Base-by-base conservation (phyloP, 1,140 invertebrate species). In the Drosophila kohkoa region DNA sequence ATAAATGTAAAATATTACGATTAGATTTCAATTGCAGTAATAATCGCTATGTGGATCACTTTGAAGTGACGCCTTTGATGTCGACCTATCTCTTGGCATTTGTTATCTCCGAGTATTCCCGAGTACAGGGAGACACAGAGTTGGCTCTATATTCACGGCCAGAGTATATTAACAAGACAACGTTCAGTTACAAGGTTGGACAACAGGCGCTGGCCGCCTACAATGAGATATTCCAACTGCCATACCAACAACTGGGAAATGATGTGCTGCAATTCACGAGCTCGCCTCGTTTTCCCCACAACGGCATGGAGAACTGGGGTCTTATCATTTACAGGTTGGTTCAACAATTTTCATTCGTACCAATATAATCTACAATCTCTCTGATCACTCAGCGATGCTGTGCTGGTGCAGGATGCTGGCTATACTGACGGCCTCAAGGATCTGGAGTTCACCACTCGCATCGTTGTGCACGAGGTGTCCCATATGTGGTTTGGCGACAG, bases 281-380 rank as follows among this genome's bases (percentile, higher is more conserved):
- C 1, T 94, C 97, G 1, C 96, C 96, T 0, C 95, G 96, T 79
- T 97, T 97, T 79, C 94, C 94, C 1, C 94, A 95, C 60, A 96
- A 96, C 8, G 96, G 96, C 43, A 97, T 97, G 96, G 96, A 97
- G 83, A 97, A 97, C 92, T 97, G 96, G 96, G 96, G 96, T 10
- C 92, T 97, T 1, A 94, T 97, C 46, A 95, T 95, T 1, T 97
- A 95, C 60, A 90, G 75, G 88, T 90, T 13, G 28, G 65, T n/a
- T 0, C 11, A 3, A 45, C 11, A 20, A 15, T 43, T 5, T 11
- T 16, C n/a, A 13, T 15, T 11, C 1, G 4, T 28, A 10, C 0
- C 10, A 11, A 38, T 38, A 38, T 38, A 38, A 38, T 38, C 2
- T 38, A 25, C 20, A 0, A 15, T 11, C 10, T 7, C 1, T 20